phyloP scores from a whole-genome alignment of 2,888 invertebrate genomes.

The Patella pellucida region DNA sequence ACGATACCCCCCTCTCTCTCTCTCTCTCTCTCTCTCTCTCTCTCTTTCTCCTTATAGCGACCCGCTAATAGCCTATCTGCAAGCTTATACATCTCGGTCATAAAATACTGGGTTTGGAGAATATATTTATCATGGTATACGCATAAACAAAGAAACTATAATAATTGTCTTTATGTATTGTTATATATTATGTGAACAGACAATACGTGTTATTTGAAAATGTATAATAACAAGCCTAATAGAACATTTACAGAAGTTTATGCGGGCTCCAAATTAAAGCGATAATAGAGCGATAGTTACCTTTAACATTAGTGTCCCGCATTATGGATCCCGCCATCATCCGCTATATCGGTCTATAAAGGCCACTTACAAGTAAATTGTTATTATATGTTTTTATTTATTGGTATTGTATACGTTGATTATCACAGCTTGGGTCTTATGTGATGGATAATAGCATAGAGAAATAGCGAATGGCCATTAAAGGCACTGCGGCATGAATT shows the following conservation, averaged over 20 bases:
- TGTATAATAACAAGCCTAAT: too few relatives aligned
- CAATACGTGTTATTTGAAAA: too few relatives aligned
- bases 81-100: too few relatives aligned
- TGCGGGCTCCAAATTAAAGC: neutral
- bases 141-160: too few relatives aligned
- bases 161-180: too few relatives aligned
- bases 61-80: too few relatives aligned
- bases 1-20: too few relatives aligned
- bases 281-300: neutral
- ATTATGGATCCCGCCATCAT: neutral
- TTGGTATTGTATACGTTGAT: slow-evolving; percentile 5
- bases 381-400: slow-evolving; percentile 8
- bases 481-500: neutral
- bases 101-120: too few relatives aligned
- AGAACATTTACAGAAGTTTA: neutral
- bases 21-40: too few relatives aligned
- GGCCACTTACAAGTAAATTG: slow-evolving; percentile 4
- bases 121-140: too few relatives aligned
- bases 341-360: neutral
- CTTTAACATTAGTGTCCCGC: neutral
- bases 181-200: too few relatives aligned
- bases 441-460: neutral
- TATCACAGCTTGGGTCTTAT: slow-evolving; percentile 3
- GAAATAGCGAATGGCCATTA: neutral
- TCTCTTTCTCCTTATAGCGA: too few relatives aligned